These are phyloP conservation scores for Poeciliopsis retropinna DNA, from an alignment of 2,113 vertebrate genomes.

Conservation along the genomic window DNA sequence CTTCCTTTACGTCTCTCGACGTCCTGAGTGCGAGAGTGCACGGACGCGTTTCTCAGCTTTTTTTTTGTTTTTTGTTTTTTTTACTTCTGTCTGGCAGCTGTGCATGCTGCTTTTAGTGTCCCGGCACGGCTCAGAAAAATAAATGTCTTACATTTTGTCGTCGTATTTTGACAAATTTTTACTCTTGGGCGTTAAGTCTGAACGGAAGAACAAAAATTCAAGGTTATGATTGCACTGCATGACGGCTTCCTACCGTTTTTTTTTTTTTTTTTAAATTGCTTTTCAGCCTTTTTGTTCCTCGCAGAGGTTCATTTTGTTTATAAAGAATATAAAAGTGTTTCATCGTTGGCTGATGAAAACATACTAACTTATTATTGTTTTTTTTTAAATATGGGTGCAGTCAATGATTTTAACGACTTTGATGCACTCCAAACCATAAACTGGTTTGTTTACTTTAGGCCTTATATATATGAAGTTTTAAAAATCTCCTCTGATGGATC, in stretches of 20 bases:
- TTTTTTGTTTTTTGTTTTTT: not conserved
- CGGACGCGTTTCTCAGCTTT: not conserved
- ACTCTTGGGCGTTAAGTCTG: not conserved
- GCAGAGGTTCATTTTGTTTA: no score
- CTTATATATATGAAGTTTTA: no score
- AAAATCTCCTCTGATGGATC: no score
- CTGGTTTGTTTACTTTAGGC: no score
- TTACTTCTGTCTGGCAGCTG: not conserved
- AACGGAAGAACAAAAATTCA: not conserved
- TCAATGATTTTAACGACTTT: no score
- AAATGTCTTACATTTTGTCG: not conserved
- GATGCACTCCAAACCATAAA: no score
- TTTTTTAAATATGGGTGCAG: no score
- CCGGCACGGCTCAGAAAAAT: not conserved
- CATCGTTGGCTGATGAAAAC: not conserved
- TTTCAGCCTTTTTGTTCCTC: no score
- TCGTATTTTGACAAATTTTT: not conserved
- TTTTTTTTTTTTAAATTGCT: no score
- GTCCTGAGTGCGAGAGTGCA: conserved; percentile 13
- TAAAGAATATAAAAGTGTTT: not conserved
- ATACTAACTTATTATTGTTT: not conserved
- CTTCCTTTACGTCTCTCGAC: not conserved
- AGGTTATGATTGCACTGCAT: not conserved
- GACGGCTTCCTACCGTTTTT: not conserved
- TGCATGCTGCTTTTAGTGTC: not conserved